Conservation (phyloP, 53 echinoderm and acorn worm species). For the Paelopatides confundens region DNA sequence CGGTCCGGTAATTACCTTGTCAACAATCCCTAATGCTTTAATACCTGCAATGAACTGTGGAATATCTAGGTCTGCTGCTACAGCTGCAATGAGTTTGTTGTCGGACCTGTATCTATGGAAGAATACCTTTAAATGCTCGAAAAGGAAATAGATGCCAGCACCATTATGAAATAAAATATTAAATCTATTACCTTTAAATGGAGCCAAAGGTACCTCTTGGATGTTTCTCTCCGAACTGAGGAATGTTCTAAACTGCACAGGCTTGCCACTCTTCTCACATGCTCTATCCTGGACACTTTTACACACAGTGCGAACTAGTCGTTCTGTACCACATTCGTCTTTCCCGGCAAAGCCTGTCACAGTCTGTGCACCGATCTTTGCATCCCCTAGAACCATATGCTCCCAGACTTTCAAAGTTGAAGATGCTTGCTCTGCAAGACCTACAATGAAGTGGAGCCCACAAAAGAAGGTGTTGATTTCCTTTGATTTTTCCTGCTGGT, state of each 20-base stretch:
- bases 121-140: neutral
- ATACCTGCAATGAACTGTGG: constrained; percentile 33
- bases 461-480: too few species aligned
- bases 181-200: too few species aligned
- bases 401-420: constrained; percentile 49
- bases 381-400: constrained; percentile 12
- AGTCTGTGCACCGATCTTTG: neutral
- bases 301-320: constrained; percentile 52
- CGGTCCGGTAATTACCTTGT: constrained; percentile 31
- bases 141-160: constrained; percentile 28
- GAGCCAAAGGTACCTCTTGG: constrained; percentile 30
- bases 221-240: neutral
- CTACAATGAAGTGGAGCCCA: constrained; percentile 67
- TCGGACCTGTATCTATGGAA: constrained; percentile 30
- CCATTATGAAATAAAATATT: too few species aligned
- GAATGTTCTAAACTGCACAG: constrained; percentile 61
- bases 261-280: constrained; percentile 65
- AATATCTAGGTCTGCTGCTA: constrained; percentile 45
- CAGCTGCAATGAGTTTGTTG: constrained; percentile 53
- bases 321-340: too few species aligned
- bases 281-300: constrained; percentile 49
- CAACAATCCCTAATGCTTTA: constrained; percentile 46
- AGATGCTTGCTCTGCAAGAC: too few species aligned
- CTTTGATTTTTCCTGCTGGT: too few species aligned
- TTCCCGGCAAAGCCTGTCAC: neutral